These are phyloP conservation scores for Polyommatus iphigenia DNA, from an alignment of 2,888 invertebrate genomes.

Conservation along the genomic window DNA sequence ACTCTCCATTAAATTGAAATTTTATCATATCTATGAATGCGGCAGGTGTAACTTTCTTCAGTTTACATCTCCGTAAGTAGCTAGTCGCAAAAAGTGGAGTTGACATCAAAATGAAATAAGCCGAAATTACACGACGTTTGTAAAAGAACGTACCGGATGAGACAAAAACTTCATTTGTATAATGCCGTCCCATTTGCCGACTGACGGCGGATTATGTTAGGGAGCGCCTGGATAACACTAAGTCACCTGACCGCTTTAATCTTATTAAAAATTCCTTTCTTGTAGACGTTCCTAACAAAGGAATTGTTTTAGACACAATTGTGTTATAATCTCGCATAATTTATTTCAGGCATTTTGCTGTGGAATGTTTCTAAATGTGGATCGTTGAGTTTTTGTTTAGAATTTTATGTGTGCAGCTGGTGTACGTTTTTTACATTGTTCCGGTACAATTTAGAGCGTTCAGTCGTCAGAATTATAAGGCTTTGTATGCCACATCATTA, in stretches of 20 bases:
- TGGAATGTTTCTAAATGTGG: neutral
- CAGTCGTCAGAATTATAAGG: neutral
- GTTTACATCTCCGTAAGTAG: neutral
- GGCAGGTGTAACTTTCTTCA: neutral
- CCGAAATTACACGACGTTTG: slow-evolving; percentile 24
- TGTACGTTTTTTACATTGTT: neutral
- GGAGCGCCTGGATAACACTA: slow-evolving; percentile 12
- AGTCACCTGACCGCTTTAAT: slow-evolving; percentile 25
- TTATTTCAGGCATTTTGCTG: neutral
- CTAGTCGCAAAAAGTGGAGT: neutral
- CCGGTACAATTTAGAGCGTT: neutral
- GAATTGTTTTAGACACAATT: slow-evolving; percentile 18
- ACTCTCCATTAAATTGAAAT: no score
- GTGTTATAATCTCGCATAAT: slow-evolving; percentile 26
- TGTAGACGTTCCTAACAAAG: slow-evolving; percentile 18
- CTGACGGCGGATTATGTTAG: slow-evolving; percentile 2
- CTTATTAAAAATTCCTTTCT: slow-evolving; percentile 12
- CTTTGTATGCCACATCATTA: no score
- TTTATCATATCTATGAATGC: no score
- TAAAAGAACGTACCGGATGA: slow-evolving; percentile 3
- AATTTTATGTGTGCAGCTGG: neutral
- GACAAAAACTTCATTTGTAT: slow-evolving; percentile 29
- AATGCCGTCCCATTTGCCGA: slow-evolving; percentile 24
- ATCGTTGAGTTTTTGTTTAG: neutral
- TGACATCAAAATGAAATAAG: slow-evolving; percentile 12